Base-by-base conservation (phyloP, 2,888 invertebrate genomes). In the Diadromus collaris region DNA sequence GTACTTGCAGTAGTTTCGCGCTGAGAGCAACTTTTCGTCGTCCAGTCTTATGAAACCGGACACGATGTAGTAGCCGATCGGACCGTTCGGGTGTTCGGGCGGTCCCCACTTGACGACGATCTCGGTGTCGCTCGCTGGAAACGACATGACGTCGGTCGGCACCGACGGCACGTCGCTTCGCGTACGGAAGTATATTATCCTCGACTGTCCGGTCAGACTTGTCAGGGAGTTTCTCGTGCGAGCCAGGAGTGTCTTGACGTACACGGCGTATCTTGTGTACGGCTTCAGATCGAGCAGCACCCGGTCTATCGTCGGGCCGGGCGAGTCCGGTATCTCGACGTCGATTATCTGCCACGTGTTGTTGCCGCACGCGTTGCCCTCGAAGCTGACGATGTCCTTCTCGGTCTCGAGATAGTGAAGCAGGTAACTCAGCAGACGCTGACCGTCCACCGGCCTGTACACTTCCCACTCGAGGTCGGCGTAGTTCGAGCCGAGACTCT, bases 211-310 rank as follows among this genome's bases (percentile, higher is more conserved):
- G 0, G 88, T 87, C 10, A 78, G 79, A 58, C 83, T 81, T 10
- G 65, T 56, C 48, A 73, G 54, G 16, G 67, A 75, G 63, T 78
- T 78, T 58, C 70, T 80, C n/a, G 79, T 58, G 10, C 81, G 68
- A 13, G 92, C 89, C 1, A 92, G 93, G 83, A 94, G 93, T 0
- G 95, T 94, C 86, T 95, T 94, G 13, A 97, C 93, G 86, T 95
- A 95, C 75, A 93, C 93, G 0, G 94, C 95, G 89, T 97, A 97
- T 60, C 92, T 92, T 0, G 95, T 95, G 88, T 92, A 93, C 0
- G 95, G 94, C 77, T 93, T 91, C 21, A 97, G 90, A 60, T 92
- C 90, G 0, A 90, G 86, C 27, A 93, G 85, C 13, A 79, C 27
- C 34, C 86, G 85, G 3, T 84, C 82, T 7, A 89, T 83, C 2